These are phyloP conservation scores for Martes martes DNA, from an alignment of 2,113 vertebrate genomes.

Conservation along the genomic window DNA sequence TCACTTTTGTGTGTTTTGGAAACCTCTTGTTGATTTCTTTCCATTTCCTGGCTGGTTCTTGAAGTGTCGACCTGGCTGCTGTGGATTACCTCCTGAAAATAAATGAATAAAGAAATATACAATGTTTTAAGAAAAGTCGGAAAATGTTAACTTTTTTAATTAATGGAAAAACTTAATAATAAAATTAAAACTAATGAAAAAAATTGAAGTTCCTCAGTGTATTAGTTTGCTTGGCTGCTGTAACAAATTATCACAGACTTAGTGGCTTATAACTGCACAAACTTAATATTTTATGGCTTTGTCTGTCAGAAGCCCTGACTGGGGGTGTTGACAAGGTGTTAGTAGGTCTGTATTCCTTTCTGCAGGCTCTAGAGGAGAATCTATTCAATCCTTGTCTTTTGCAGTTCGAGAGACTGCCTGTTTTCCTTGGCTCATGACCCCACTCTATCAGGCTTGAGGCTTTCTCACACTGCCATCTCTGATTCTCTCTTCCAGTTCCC, in stretches of 20 bases:
- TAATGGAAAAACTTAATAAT: neutral
- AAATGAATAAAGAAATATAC: slow-evolving; percentile 3
- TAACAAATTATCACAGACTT: neutral
- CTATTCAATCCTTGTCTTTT: neutral
- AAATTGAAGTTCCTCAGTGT: neutral
- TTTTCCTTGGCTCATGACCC: neutral
- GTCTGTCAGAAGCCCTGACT: neutral
- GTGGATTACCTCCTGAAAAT: slow-evolving; percentile 83
- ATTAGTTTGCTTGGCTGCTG: neutral
- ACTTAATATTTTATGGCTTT: neutral
- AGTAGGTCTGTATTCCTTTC: neutral
- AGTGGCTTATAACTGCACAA: neutral
- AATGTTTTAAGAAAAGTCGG: slow-evolving; percentile 32
- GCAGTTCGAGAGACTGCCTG: neutral
- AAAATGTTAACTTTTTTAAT: neutral
- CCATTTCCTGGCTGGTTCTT: slow-evolving; percentile 73
- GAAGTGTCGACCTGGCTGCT: slow-evolving; percentile 81
- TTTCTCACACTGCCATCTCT: neutral
- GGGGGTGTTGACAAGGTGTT: neutral
- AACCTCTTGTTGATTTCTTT: slow-evolving; percentile 76
- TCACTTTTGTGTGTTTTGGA: slow-evolving; percentile 80
- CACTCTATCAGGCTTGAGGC: neutral
- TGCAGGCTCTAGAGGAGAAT: neutral
- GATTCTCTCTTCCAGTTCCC: neutral
- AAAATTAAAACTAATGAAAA: neutral